Evolutionary conservation across 2,888 invertebrate species (phyloP), one percentile per base, ranked within the genome.

Genomic region (Eledone cirrhosa): DNA sequence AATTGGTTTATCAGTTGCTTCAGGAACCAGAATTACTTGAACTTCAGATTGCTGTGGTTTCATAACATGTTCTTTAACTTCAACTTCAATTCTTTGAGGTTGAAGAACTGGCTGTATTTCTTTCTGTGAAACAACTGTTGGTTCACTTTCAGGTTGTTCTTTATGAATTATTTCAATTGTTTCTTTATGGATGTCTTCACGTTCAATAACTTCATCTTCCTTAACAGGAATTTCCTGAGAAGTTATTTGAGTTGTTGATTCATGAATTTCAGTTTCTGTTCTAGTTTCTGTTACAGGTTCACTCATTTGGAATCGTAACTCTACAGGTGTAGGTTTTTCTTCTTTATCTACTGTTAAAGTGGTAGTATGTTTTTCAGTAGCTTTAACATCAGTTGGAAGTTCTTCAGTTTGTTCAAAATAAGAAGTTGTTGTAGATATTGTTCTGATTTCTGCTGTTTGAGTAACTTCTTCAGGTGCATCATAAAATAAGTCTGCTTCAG

Each of bases 91-190:
- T 79, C 85, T 84, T 76, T 88, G 84, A 79, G 82, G 83, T 29
- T 85, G 83, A 48, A 84, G 82, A 63, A 81, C 79, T 77, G 81
- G 81, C 33, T 83, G 82, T 47, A 48, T 14, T n/a, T 29, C 27
- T 76, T n/a, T 41, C 11, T 82, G 80, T 31, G 83, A 80, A 59
- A 82, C 82, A 5, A 82, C 65, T 41, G 85, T 77, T 14, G 81
- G 79, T 29, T 81, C 81, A 7, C 83, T 83, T 78, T 85, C 82
- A 31, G 87, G 87, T 47, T 83, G 81, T 65, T 83, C 41, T 27
- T 85, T 85, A 31, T 83, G 85, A 8, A 85, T 82, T n/a, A 89
- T 87, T 80, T 89, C 88, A 59, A 88, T 87, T 1, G 89, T 88
- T 78, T 88, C 88, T 77, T 84, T 88, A 75, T 88, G 88, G 13